Evolutionary conservation across 2,113 vertebrate genomes (phyloP).

Genomic region (Nettapus auritus): DNA sequence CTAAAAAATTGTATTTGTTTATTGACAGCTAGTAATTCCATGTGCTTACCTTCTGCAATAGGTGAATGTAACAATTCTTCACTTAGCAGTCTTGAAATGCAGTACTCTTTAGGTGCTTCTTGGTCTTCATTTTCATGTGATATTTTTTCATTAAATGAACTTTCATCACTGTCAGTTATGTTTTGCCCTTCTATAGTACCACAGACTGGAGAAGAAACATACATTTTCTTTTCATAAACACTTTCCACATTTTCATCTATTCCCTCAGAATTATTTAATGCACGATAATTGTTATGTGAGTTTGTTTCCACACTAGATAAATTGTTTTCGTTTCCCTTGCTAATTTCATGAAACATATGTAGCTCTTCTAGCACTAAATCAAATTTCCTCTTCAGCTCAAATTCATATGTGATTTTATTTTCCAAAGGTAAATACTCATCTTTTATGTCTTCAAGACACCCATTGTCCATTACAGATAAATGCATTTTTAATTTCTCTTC

Average conservation of each 20-base stretch:
- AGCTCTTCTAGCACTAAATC: slow-evolving; percentile 86
- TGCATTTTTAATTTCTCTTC: slow-evolving; percentile 62
- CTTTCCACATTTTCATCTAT: slow-evolving; percentile 31
- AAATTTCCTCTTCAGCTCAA: slow-evolving; percentile 84
- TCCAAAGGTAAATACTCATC: slow-evolving; percentile 68
- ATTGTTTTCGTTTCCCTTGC: slow-evolving; percentile 67
- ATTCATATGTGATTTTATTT: slow-evolving; percentile 53
- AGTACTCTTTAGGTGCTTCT: background rate
- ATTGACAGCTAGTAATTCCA: background rate
- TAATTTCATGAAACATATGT: slow-evolving; percentile 83
- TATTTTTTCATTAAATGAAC: slow-evolving; percentile 49
- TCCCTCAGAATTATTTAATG: slow-evolving; percentile 22
- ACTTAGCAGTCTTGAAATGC: background rate
- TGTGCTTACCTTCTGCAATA: slow-evolving; percentile 59
- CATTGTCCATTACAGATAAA: slow-evolving; percentile 58
- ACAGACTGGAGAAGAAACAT: slow-evolving; percentile 16
- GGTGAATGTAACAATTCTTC: slow-evolving; percentile 22
- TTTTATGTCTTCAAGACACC: slow-evolving; percentile 55
- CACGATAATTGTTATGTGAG: background rate
- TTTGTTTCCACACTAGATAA: slow-evolving; percentile 53
- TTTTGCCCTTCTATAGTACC: background rate
- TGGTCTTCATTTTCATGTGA: slow-evolving; percentile 19
- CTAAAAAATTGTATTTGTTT: background rate
- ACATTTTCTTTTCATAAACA: background rate
- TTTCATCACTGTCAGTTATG: background rate